Percentiles rank a stretch among this genome's conserved stretches.
phyloP scores from a whole-genome alignment of 2,797 vertebrate genomes.

The Notolepis coatsorum region DNA sequence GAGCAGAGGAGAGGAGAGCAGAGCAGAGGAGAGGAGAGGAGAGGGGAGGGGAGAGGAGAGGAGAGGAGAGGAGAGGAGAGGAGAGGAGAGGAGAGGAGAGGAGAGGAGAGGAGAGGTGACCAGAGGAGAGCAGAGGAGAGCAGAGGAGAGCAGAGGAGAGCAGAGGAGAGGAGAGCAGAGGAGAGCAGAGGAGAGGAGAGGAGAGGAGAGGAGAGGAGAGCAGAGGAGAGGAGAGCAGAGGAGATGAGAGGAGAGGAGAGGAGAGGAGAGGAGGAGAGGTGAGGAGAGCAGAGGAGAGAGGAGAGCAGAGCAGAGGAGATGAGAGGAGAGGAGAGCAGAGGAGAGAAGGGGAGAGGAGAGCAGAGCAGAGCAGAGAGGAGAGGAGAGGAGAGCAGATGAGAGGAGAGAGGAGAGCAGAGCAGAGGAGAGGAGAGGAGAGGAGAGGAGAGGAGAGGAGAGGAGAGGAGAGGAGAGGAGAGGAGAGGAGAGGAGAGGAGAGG shows the following conservation, averaged over 20 bases:
- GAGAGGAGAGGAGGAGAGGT: neutral
- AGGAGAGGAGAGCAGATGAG: neutral
- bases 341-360: neutral
- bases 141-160: neutral
- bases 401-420: neutral
- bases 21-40: too few species aligned
- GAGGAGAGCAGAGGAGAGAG: neutral
- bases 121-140: neutral
- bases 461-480: neutral
- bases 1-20: too few species aligned
- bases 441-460: neutral
- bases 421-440: neutral
- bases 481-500: neutral
- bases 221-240: too few species aligned
- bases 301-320: slow-evolving; percentile 9
- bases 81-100: slow-evolving; percentile 7
- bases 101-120: neutral
- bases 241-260: slow-evolving; percentile 11
- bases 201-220: too few species aligned
- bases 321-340: slow-evolving; percentile 6
- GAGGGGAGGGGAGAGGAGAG: neutral
- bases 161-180: neutral
- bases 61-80: slow-evolving; percentile 18
- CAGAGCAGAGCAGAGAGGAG: too few species aligned
- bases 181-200: too few species aligned